Percentiles rank a stretch among this genome's conserved stretches.
Evolutionary conservation across 2,797 vertebrate species (phyloP).

Genomic region (Lacerta agilis): DNA sequence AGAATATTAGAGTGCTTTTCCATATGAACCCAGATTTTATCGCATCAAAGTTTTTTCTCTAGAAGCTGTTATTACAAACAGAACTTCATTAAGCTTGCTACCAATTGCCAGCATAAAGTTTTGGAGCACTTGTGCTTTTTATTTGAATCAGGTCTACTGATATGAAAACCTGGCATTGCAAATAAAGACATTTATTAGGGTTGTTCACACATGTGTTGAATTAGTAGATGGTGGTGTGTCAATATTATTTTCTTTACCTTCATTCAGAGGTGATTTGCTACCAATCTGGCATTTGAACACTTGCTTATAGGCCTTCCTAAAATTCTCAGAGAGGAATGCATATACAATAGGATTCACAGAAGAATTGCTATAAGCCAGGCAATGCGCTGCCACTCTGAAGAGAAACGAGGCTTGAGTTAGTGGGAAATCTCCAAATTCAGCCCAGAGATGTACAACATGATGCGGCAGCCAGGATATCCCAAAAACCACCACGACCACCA

Average conservation of each 20-base stretch:
- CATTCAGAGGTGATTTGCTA: conserved; percentile 78
- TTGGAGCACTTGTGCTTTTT: conserved; percentile 36
- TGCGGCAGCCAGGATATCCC: conserved; percentile 98
- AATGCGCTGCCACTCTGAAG: conserved; percentile 91
- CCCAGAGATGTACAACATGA: conserved; percentile 94
- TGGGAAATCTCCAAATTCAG: conserved; percentile 93
- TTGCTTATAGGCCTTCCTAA: conserved; percentile 96
- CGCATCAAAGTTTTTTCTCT: background rate
- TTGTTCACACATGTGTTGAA: conserved; percentile 90
- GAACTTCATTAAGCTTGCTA: conserved; percentile 18
- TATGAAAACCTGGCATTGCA: background rate
- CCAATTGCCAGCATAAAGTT: background rate
- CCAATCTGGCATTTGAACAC: conserved; percentile 89
- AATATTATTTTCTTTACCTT: conserved; percentile 85
- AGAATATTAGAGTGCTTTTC: conserved; percentile 1
- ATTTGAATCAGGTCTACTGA: conserved; percentile 7
- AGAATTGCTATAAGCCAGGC: conserved; percentile 98
- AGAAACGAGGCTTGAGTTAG: conserved; percentile 94
- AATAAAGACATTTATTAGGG: background rate
- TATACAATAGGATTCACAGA: conserved; percentile 98
- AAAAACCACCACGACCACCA: conserved; percentile 98
- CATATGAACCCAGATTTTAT: background rate
- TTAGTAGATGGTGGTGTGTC: conserved; percentile 92
- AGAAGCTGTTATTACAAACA: conserved; percentile 16
- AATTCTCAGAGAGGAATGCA: conserved; percentile 97